Evolutionary conservation across 2,888 invertebrate genomes (phyloP), one percentile per base, ranked within the genome.

Genomic region (Microplitis manilae): DNA sequence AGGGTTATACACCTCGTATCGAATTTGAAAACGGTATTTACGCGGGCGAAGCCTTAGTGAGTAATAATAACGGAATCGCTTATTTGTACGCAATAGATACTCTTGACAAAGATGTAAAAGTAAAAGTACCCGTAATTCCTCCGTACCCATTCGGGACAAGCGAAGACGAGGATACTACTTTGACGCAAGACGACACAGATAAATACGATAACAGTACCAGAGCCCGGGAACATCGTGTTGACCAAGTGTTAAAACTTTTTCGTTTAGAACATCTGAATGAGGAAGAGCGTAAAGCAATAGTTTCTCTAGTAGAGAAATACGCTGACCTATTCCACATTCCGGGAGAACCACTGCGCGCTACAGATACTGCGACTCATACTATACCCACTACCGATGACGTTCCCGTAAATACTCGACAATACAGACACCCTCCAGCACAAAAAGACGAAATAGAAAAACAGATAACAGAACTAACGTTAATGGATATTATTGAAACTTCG

Each of bases 141-240:
- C 38, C 76, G 40, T 76, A 76, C 59, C 76, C 73, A n/a, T 78
- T 76, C 17, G 78, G 76, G 15, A 76, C 67, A 41, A 78, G 78
- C 39, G 65, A 30, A 76, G 78, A 78, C 76, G 78, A 73, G 62
- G 50, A 41, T n/a, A 41, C 30, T 60, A 4, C 1, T 9, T 62
- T 17, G 13, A 6, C 41, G 41, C 9, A 38, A 65, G 71, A 17
- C 41, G 75, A 60, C 5, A 17, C 17, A 9, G 50, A 39, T 38
- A 17, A n/a, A 6, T n/a, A 68, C 68, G 61, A 75, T 15, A 61
- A 75, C 7, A 50, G n/a, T 61, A 5, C 69, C 41, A 40, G 75
- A 64, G 62, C 64, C 62, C 75, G 64, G 13, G 87, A 80, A 72
- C 38, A 64, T 41, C 64, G 64, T 8, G 64, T 41, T 70, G 17